Base-by-base conservation (phyloP, 2,797 vertebrate species). In the Premnoplex brunnescens region DNA sequence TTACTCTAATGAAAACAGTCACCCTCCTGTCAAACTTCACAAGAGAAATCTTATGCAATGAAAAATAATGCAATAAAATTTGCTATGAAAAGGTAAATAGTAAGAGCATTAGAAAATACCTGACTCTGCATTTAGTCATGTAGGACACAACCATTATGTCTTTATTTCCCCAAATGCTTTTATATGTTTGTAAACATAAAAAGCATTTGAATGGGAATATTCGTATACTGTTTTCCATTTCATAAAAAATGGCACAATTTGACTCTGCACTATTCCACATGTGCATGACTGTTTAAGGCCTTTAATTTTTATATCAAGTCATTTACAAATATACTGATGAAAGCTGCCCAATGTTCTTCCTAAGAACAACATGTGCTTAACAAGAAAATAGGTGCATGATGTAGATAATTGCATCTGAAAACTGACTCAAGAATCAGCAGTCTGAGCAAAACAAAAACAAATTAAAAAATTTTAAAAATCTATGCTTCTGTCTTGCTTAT, bases 401-500 rank as follows among this genome's bases (percentile, higher is more conserved):
- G 8, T 39, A 88, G 27, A 36, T 30, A 58, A 60, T 14, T 54
- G 22, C 23, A 67, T 49, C 39, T 85, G 59, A 82, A 80, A 74
- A 26, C 6, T 32, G 7, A 3, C 7, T 71, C 14, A 34, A 41
- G 27, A 63, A 81, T 52, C 6, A 75, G 5, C 27, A 85, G 7
- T 7, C 13, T 11, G 15, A 71, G 22, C 2, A 14, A 39, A 64
- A 66, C 1, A 26, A 44, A 37, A 49, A 18, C 2, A 83, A 55
- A 39, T 4, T 4, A 30, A 9, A 26, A 23, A 2, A 1, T 14
- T 23, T 32, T 1, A 1, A 1, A 56, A n/a, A 30, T 26, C 27
- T 22, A 2, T 28, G 36, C 13, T 77, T 62, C 20, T 14, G 18
- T 27, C 14, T 84, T 88, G 9, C 8, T 73, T 63, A 32, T 85